A percentile compares a stretch with the other conserved stretches of the same genome.
These are phyloP conservation scores for Staurois parvus DNA, from an alignment of 2,797 vertebrate species.

Conservation along the genomic window DNA sequence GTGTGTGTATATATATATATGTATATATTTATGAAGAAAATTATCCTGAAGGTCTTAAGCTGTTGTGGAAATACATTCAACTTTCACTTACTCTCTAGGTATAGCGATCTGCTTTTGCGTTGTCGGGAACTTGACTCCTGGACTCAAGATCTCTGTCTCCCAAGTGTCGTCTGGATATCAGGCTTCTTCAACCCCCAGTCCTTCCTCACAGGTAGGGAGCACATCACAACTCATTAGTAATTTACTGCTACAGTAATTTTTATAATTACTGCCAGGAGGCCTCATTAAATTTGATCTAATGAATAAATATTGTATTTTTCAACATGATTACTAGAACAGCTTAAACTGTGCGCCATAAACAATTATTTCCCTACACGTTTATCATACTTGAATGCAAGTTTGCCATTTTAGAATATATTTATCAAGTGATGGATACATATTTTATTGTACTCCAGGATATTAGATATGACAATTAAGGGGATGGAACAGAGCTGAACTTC, in stretches of 20 bases:
- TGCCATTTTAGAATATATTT: slow-evolving; percentile 80
- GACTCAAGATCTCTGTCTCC: slow-evolving; percentile 82
- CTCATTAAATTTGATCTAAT: slow-evolving; percentile 99
- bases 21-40: not conserved
- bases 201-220: slow-evolving; percentile 96
- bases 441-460: slow-evolving; percentile 39
- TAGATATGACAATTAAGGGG: slow-evolving; percentile 37
- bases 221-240: slow-evolving; percentile 95
- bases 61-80: not conserved
- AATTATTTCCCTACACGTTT: slow-evolving; percentile 99
- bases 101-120: slow-evolving; percentile 77
- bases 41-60: not conserved
- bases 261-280: slow-evolving; percentile 99
- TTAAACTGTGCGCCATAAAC: slow-evolving; percentile 99
- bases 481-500: slow-evolving; percentile 6
- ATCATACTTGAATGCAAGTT: slow-evolving; percentile 91
- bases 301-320: slow-evolving; percentile 99
- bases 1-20: too few relatives aligned
- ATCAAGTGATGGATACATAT: slow-evolving; percentile 54
- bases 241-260: slow-evolving; percentile 99
- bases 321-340: slow-evolving; percentile 99
- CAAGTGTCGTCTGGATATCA: slow-evolving; percentile 89
- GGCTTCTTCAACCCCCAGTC: slow-evolving; percentile 90
- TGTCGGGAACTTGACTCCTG: slow-evolving; percentile 82
- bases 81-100: slow-evolving; percentile 67